A percentile compares a stretch with the other conserved stretches of the same genome.
These are phyloP conservation scores for Hoplodrina ambigua DNA, from an alignment of 2,888 invertebrate genomes.

Conservation along the genomic window DNA sequence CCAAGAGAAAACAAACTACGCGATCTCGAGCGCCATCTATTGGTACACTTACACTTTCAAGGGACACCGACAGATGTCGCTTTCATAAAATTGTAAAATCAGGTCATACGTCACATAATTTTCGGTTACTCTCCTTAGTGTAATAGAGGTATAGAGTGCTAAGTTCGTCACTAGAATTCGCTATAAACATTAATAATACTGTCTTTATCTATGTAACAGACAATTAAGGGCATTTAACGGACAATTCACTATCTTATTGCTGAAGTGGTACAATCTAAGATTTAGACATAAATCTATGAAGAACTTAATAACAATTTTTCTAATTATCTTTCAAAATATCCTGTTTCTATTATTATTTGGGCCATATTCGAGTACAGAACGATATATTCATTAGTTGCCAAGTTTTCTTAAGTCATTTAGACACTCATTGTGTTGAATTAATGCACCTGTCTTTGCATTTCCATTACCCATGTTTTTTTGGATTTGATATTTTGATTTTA, in stretches of 20 bases:
- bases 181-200: constrained; percentile 68
- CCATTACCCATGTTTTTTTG: not conserved
- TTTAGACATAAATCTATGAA: not conserved
- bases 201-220: constrained; percentile 57
- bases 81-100: constrained; percentile 33
- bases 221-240: constrained; percentile 40
- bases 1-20: constrained; percentile 24
- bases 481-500: too few relatives aligned
- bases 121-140: constrained; percentile 17
- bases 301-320: not conserved
- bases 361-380: not conserved
- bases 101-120: constrained; percentile 26
- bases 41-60: constrained; percentile 21
- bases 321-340: not conserved
- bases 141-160: constrained; percentile 24
- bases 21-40: constrained; percentile 45
- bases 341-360: not conserved
- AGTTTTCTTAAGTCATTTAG: not conserved
- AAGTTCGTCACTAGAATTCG: constrained; percentile 50
- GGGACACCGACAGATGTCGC: constrained; percentile 39
- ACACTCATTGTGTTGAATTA: not conserved
- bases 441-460: not conserved
- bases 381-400: not conserved
- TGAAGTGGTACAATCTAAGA: constrained; percentile 41
- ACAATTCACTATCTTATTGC: constrained; percentile 50